Evolutionary conservation across 2,888 invertebrate genomes (phyloP), one percentile per base, ranked within the genome.

Genomic region (Chrysolina oricalcia): DNA sequence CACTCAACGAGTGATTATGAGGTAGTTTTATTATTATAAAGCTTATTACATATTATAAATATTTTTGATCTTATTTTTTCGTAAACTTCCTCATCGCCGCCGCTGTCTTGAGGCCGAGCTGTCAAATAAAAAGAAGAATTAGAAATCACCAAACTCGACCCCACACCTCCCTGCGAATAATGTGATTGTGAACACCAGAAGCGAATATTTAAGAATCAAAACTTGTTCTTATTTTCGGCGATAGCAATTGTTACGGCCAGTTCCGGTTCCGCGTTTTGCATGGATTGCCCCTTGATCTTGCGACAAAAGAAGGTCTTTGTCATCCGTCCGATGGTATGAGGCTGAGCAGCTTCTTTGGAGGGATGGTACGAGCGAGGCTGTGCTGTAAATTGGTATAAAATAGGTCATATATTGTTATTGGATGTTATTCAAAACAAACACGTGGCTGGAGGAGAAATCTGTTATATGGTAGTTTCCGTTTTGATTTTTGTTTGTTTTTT

Each of bases 181-280:
- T 73, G 77, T 72, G 75, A 81, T 81, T 80, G 82, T 81, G 70
- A 78, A 78, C 79, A 72, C 73, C 80, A 79, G 78, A 83, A 82
- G 81, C 81, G 84, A 84, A 86, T 83, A 85, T 86, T 86, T 81
- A 83, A 86, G 66, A 63, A 19, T 48, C 40, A 64, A 80, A 87
- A 87, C 87, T 86, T 85, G 87, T 87, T 87, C 82, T 83, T 83
- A 86, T 87, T 86, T 87, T 81, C 82, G 87, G 87, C 82, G 84
- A 85, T 86, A 82, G 74, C 81, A 78, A 85, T 87, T 86, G 86
- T 85, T 82, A 80, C 75, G 72, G 69, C 73, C 77, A 84, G 86
- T 88, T 88, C 87, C 87, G 86, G 87, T 88, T 88, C 87, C 87
- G 87, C 86, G 84, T 86, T 83, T 85, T 62, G 66, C 70, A 66